These are phyloP conservation scores for Poicephalus meyeri DNA, from an alignment of 2,113 vertebrate genomes.

Conservation along the genomic window DNA sequence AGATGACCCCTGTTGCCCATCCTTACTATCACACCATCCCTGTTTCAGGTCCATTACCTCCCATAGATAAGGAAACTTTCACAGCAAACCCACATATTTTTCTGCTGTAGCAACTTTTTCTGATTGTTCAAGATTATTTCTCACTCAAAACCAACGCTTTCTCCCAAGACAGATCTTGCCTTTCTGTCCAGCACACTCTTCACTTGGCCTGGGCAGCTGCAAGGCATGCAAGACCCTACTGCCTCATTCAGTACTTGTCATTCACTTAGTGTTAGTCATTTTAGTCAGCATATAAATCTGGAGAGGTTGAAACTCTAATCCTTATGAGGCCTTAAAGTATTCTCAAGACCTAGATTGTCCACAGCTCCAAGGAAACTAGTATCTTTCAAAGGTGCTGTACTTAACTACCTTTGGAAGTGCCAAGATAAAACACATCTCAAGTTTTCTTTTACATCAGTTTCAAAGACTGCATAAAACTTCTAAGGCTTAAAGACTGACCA, in stretches of 20 bases:
- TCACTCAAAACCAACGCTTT: neutral
- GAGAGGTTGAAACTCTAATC: neutral
- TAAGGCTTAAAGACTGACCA: neutral
- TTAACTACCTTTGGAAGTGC: neutral
- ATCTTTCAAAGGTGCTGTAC: neutral
- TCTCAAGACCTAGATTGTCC: neutral
- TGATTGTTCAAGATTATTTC: neutral
- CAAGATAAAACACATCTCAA: neutral
- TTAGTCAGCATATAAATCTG: neutral
- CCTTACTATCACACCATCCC: neutral
- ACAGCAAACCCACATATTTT: neutral
- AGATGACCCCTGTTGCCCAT: neutral
- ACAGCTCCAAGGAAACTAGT: neutral
- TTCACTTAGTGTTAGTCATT: neutral
- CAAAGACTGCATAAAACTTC: neutral
- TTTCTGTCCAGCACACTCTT: neutral
- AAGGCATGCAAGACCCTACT: neutral
- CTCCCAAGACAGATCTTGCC: neutral
- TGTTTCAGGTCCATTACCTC: accelerated
- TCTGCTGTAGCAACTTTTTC: neutral
- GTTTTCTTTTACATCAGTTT: neutral
- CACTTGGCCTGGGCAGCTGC: neutral
- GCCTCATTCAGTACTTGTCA: neutral
- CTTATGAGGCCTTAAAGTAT: neutral
- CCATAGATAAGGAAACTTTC: neutral